These are phyloP conservation scores for Pomacea maculata DNA, from an alignment of 1,140 invertebrate species.

Conservation along the genomic window DNA sequence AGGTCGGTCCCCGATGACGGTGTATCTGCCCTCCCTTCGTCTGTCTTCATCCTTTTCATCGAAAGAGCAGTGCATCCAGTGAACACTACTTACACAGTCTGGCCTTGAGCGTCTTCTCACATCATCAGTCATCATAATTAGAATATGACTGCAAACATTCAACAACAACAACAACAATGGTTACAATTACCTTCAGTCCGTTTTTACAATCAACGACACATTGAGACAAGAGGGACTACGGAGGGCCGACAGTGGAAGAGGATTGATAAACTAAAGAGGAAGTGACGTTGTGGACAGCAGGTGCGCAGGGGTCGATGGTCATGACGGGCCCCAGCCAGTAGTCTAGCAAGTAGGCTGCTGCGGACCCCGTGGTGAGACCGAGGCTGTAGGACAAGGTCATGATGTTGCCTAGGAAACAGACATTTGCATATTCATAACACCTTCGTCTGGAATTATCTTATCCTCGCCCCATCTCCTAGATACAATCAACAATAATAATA, in stretches of 20 bases:
- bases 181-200: neutral
- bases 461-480: too few relatives aligned
- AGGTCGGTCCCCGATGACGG: too few relatives aligned
- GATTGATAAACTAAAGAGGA: neutral
- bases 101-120: too few relatives aligned
- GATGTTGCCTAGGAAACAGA: conserved; percentile 78
- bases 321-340: conserved; percentile 47
- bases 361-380: conserved; percentile 82
- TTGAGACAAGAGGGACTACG: neutral
- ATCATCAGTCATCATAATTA: too few relatives aligned
- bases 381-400: conserved; percentile 91
- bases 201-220: neutral
- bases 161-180: neutral
- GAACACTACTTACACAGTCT: too few relatives aligned
- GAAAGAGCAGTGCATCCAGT: too few relatives aligned
- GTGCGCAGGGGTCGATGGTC: conserved; percentile 14
- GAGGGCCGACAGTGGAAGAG: neutral
- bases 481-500: too few relatives aligned
- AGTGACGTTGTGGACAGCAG: neutral
- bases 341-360: conserved; percentile 84
- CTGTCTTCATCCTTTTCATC: too few relatives aligned
- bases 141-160: neutral
- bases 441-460: neutral
- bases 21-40: too few relatives aligned
- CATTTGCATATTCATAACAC: neutral